A percentile compares a stretch with the other conserved stretches of the same genome.
These are phyloP conservation scores for Acromyrmex heyeri DNA, from an alignment of 1,140 invertebrate genomes.

Conservation along the genomic window DNA sequence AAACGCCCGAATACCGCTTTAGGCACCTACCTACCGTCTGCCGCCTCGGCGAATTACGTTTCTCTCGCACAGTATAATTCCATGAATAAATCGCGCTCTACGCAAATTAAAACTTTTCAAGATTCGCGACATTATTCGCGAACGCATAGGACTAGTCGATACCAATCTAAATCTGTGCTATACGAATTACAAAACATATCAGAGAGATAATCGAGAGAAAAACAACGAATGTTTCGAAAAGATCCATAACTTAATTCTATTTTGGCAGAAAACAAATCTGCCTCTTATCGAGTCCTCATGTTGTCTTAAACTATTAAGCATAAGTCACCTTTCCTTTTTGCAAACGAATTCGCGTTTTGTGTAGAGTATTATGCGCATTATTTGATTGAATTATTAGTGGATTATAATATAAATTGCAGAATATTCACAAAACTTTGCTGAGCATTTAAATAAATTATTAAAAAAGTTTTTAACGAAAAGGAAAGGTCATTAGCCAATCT, in stretches of 20 bases:
- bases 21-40: too few relatives aligned
- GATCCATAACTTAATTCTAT: not conserved
- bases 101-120: slow-evolving; percentile 37
- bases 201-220: not conserved
- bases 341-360: not conserved
- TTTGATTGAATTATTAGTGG: not conserved
- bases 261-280: not conserved
- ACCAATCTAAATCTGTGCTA: not conserved
- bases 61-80: slow-evolving; percentile 31
- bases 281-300: not conserved
- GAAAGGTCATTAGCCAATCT: not conserved
- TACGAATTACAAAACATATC: not conserved
- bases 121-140: not conserved
- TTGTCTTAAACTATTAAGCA: not conserved
- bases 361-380: not conserved
- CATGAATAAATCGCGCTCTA: slow-evolving; percentile 51
- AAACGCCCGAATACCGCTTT: slow-evolving; percentile 70
- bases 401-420: not conserved
- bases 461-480: not conserved
- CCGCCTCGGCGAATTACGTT: slow-evolving; percentile 35
- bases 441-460: not conserved
- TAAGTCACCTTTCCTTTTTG: not conserved
- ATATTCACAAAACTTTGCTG: not conserved
- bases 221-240: not conserved
- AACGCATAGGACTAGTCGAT: not conserved